A percentile compares a stretch with the other conserved stretches of the same genome.
Evolutionary conservation across 2,888 invertebrate species (phyloP).

Genomic region (Chymomyza procnemis): DNA sequence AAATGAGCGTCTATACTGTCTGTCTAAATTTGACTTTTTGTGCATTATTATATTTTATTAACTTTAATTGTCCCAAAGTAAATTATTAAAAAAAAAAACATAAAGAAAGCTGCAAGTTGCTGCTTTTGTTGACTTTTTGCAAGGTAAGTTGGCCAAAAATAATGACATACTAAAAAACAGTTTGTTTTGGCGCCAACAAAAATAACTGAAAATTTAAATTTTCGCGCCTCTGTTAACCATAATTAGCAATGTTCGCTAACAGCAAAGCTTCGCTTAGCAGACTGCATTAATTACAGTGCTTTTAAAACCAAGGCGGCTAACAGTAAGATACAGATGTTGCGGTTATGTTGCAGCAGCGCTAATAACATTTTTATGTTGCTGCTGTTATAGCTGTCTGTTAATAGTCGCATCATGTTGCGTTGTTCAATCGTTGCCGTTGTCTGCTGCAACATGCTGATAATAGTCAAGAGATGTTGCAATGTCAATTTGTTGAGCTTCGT

Average conservation of each 20-base stretch:
- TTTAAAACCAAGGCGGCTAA: no score
- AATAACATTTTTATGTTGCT: no score
- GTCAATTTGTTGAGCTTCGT: neutral
- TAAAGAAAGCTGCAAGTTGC: slow-evolving; percentile 48
- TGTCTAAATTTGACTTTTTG: slow-evolving; percentile 19
- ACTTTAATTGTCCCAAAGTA: slow-evolving; percentile 47
- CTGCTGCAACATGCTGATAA: neutral
- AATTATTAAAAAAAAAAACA: slow-evolving; percentile 17
- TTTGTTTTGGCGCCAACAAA: slow-evolving; percentile 39
- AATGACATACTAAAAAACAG: neutral
- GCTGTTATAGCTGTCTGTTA: no score
- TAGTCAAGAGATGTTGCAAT: neutral
- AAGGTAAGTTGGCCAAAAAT: neutral
- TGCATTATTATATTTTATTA: slow-evolving; percentile 19
- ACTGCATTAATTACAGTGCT: neutral
- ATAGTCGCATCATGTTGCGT: no score
- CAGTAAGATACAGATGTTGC: no score
- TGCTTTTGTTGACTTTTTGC: slow-evolving; percentile 32
- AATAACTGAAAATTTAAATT: neutral
- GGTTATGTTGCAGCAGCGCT: no score
- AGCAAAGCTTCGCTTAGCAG: neutral
- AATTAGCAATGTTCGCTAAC: neutral
- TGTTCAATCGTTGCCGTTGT: no score
- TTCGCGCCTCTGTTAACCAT: neutral
- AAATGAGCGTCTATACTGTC: slow-evolving; percentile 32